Conservation (phyloP, 2,113 vertebrate species). For the Macroglossus sobrinus region DNA sequence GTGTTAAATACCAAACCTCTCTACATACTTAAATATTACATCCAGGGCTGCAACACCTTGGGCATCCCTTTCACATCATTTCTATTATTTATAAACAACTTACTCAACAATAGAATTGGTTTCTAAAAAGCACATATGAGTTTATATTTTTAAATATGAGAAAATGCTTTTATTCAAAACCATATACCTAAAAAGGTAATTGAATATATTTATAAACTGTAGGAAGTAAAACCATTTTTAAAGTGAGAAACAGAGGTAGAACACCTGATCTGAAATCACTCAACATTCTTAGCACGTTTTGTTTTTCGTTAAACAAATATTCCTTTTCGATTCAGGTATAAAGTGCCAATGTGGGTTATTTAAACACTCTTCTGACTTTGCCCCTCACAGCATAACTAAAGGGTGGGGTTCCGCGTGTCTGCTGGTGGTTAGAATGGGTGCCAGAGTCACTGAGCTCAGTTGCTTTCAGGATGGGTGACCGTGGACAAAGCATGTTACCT, state of each 20-base stretch:
- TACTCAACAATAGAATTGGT: not conserved
- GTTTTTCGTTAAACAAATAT: not conserved
- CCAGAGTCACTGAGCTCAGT: not conserved
- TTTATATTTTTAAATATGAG: not conserved
- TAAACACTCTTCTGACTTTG: not conserved
- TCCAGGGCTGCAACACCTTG: no score
- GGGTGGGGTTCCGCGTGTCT: fast-evolving
- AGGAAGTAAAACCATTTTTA: not conserved
- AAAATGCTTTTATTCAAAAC: not conserved
- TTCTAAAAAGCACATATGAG: not conserved
- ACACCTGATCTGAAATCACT: not conserved
- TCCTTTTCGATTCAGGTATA: not conserved
- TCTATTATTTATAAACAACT: not conserved
- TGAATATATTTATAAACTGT: not conserved
- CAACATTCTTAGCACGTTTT: not conserved
- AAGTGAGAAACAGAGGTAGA: not conserved
- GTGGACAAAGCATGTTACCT: not conserved
- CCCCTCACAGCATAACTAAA: not conserved
- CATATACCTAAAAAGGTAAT: not conserved
- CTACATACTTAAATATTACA: not conserved
- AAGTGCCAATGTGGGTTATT: not conserved
- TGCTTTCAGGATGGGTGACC: not conserved
- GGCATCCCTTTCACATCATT: not conserved
- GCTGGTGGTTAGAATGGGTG: not conserved
- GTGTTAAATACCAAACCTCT: not conserved